Percentiles rank a stretch among this genome's conserved stretches.
Conservation (phyloP, 2,113 vertebrate genomes). For the Morone chrysops region DNA sequence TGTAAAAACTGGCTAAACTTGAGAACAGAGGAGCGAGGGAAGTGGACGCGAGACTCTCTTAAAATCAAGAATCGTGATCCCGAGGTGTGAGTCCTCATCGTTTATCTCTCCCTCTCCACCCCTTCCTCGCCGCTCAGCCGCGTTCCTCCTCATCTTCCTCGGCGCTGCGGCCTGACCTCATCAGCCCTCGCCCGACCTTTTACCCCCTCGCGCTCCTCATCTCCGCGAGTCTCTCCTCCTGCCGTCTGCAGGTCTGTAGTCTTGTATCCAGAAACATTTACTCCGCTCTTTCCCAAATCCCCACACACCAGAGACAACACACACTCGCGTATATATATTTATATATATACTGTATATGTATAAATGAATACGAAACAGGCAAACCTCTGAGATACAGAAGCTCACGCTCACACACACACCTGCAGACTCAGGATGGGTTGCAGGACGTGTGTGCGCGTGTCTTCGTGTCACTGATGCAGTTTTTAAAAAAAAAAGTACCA, state of each 20-base stretch:
- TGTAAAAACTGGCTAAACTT: conserved; percentile 52
- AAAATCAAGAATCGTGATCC: conserved; percentile 11
- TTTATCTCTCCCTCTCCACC: conserved; percentile 28
- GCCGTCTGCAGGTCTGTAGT: conserved; percentile 61
- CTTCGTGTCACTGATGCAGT: conserved; percentile 75
- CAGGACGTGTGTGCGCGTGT: conserved; percentile 38
- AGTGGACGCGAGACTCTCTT: neutral
- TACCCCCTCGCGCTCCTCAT: conserved; percentile 10
- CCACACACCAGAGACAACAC: conserved; percentile 80
- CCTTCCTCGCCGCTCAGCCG: conserved; percentile 23
- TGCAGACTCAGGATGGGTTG: conserved; percentile 39
- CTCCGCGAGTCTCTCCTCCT: conserved; percentile 15
- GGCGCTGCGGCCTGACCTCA: conserved; percentile 19
- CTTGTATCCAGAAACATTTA: conserved; percentile 67
- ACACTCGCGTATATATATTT: conserved; percentile 45
- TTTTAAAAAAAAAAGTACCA: conserved; percentile 62
- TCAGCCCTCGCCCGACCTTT: conserved; percentile 4
- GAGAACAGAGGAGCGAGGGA: conserved; percentile 40
- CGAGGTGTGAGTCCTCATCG: conserved; percentile 12
- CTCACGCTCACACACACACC: conserved; percentile 41
- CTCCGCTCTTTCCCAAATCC: conserved; percentile 61
- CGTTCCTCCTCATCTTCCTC: conserved; percentile 43
- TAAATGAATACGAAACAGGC: conserved; percentile 63
- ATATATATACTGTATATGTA: conserved; percentile 64
- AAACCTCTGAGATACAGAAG: conserved; percentile 75